A percentile compares a stretch with the other conserved stretches of the same genome.
Evolutionary conservation across 2,797 vertebrate species (phyloP).

Genomic region (Siniperca obscura): DNA sequence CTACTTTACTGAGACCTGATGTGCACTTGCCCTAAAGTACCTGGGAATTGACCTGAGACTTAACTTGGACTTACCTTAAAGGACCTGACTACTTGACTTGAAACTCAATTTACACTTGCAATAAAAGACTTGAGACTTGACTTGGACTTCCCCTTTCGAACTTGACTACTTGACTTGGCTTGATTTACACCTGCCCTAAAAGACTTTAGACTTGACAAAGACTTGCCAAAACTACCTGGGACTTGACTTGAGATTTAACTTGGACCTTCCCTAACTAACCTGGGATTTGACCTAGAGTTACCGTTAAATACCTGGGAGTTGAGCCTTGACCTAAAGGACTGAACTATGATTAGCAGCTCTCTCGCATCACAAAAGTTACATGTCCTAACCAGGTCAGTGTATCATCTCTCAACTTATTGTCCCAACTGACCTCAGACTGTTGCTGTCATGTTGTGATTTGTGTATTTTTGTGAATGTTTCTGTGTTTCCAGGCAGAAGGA

Average conservation of each 20-base stretch:
- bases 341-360: no score
- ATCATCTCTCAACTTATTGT: background rate
- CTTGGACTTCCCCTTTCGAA: background rate
- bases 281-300: no score
- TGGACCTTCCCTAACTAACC: no score
- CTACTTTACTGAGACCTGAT: background rate
- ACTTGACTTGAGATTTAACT: background rate
- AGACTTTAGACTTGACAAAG: no score
- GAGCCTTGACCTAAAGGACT: no score
- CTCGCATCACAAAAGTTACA: background rate
- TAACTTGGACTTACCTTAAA: background rate
- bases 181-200: no score
- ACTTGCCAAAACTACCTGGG: background rate
- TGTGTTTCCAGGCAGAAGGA: conserved; percentile 53
- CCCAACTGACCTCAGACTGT: background rate
- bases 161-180: background rate
- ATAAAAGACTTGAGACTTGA: background rate
- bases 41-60: background rate
- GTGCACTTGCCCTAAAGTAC: background rate
- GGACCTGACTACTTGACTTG: background rate
- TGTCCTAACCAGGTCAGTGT: background rate
- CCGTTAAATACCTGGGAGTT: background rate
- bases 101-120: background rate
- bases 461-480: conserved; percentile 4
- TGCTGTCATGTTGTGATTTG: background rate